phyloP scores from a whole-genome alignment of 1,140 invertebrate genomes.

The Ceratina australensis region DNA sequence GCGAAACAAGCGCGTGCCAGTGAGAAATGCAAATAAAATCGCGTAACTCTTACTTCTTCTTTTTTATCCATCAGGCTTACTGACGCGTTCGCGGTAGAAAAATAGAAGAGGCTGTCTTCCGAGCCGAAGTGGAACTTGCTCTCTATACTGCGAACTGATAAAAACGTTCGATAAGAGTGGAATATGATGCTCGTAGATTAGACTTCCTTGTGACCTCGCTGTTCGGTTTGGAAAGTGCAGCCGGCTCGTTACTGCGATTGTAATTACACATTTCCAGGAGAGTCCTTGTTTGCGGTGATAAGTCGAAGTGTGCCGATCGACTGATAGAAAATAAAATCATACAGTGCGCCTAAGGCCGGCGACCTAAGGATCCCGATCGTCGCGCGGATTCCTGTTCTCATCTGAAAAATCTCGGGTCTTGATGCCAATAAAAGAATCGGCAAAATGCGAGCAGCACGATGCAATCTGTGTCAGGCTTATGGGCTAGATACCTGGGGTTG shows the following conservation, averaged over 20 bases:
- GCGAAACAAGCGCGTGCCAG: not conserved
- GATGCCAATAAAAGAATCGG: too few species aligned
- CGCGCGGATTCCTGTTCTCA: not conserved
- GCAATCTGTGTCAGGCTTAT: not conserved
- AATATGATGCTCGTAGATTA: too few species aligned
- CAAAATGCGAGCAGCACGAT: not conserved
- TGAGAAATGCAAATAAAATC: conserved; percentile 6
- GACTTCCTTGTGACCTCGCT: too few species aligned
- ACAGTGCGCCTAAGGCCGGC: too few species aligned
- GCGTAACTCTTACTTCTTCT: not conserved
- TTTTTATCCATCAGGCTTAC: too few species aligned
- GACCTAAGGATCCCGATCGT: not conserved
- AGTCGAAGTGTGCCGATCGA: conserved; percentile 14
- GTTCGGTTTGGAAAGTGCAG: too few species aligned
- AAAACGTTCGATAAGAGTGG: too few species aligned
- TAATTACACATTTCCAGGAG: not conserved
- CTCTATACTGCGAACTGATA: too few species aligned
- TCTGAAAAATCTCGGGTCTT: not conserved
- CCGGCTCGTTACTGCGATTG: too few species aligned
- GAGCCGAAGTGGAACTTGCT: too few species aligned
- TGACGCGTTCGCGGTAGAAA: too few species aligned
- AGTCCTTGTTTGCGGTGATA: not conserved
- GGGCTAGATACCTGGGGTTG: too few species aligned
- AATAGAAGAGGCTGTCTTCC: not conserved
- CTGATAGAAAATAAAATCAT: not conserved